These are phyloP conservation scores for Ophioderma brevispina DNA, from an alignment of 35 echinoderm and acorn worm species.

Conservation along the genomic window DNA sequence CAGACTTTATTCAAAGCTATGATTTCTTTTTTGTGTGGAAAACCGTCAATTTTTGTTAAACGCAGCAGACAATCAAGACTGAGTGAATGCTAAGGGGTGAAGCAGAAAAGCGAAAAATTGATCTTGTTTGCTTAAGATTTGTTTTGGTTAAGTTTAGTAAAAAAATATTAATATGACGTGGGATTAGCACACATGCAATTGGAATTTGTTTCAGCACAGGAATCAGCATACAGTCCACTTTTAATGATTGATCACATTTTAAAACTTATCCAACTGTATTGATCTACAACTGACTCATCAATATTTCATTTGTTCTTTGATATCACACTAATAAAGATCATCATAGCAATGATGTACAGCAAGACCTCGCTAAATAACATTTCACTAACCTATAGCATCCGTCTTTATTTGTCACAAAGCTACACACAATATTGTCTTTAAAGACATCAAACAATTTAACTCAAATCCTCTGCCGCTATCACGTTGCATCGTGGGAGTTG, in stretches of 20 bases:
- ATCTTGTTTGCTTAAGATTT: too few species aligned
- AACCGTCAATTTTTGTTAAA: too few species aligned
- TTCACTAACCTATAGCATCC: not conserved
- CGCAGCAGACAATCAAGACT: too few species aligned
- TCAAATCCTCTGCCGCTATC: not conserved
- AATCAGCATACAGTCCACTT: too few species aligned
- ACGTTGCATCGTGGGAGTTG: slow-evolving; percentile 2
- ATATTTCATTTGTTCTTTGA: not conserved
- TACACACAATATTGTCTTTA: slow-evolving; percentile 1
- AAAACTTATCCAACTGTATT: not conserved
- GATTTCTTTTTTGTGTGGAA: too few species aligned
- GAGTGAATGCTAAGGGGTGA: too few species aligned
- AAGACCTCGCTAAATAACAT: not conserved
- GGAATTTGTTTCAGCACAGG: not conserved
- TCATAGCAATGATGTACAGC: not conserved
- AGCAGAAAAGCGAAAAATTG: too few species aligned
- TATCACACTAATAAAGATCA: not conserved
- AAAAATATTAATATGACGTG: too few species aligned
- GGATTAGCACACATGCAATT: not conserved
- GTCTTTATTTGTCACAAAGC: not conserved
- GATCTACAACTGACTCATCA: not conserved
- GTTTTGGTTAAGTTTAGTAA: too few species aligned
- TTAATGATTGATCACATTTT: not conserved
- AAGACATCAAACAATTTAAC: slow-evolving; percentile 14
- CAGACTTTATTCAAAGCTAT: too few species aligned